Conservation (phyloP, 2,888 invertebrate species). For the Drosophila neutralis region DNA sequence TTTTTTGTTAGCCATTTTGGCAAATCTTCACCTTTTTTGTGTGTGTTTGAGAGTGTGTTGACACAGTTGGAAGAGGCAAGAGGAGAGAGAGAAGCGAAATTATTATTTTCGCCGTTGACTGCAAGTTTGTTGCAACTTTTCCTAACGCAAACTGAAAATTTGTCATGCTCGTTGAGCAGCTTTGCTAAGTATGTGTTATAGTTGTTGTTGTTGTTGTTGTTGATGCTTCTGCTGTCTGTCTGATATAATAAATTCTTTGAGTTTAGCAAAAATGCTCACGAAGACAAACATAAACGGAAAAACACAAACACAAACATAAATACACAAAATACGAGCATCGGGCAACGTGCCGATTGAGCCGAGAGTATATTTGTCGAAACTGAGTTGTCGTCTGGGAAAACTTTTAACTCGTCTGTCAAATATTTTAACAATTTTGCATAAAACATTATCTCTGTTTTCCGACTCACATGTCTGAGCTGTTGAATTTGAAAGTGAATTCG, state of each 20-base stretch:
- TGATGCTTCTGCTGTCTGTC: slow-evolving; percentile 22
- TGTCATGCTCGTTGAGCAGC: slow-evolving; percentile 75
- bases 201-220: slow-evolving; percentile 18
- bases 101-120: slow-evolving; percentile 72
- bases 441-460: slow-evolving; percentile 63
- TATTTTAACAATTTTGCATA: slow-evolving; percentile 80
- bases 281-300: slow-evolving; percentile 55
- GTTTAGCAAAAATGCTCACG: slow-evolving; percentile 70
- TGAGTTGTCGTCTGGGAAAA: slow-evolving; percentile 61
- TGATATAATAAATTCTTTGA: slow-evolving; percentile 78
- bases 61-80: slow-evolving; percentile 28
- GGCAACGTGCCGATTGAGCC: slow-evolving; percentile 9
- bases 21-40: slow-evolving; percentile 29
- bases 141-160: slow-evolving; percentile 76
- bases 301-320: slow-evolving; percentile 45
- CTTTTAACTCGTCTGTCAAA: slow-evolving; percentile 78
- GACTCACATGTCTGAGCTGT: slow-evolving; percentile 42
- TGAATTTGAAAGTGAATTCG: slow-evolving; percentile 64
- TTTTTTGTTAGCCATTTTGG: slow-evolving; percentile 25
- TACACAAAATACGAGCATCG: slow-evolving; percentile 54
- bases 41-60: slow-evolving; percentile 28
- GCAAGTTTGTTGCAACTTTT: slow-evolving; percentile 79
- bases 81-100: slow-evolving; percentile 39
- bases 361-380: slow-evolving; percentile 24
- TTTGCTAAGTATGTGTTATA: slow-evolving; percentile 50